phyloP scores from a whole-genome alignment of 2,888 invertebrate genomes.

The Acrocyrtus sp. region DNA sequence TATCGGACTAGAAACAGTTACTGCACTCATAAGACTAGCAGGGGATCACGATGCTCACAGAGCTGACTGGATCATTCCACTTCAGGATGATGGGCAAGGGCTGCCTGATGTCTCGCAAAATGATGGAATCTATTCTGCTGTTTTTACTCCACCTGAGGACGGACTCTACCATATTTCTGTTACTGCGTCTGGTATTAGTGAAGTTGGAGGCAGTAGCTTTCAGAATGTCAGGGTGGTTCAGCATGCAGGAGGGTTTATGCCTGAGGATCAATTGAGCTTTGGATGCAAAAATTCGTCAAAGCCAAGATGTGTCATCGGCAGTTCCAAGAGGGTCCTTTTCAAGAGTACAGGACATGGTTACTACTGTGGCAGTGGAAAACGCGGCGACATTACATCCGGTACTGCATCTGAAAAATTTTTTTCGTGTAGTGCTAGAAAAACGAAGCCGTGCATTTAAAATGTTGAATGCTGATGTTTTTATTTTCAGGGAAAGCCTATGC shows the following conservation, averaged over 20 bases:
- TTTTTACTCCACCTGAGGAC: constrained; percentile 33
- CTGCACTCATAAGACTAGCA: constrained; percentile 31
- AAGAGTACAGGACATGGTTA: constrained; percentile 29
- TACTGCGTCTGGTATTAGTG: constrained; percentile 10
- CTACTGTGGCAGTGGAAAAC: constrained; percentile 38
- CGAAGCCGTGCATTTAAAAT: too few relatives aligned
- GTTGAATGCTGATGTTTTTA: not conserved
- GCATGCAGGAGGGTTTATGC: constrained; percentile 38
- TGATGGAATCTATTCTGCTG: constrained; percentile 54
- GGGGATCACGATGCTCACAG: constrained; percentile 7
- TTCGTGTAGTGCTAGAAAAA: not conserved
- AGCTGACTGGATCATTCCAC: constrained; percentile 15
- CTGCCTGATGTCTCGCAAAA: constrained; percentile 38
- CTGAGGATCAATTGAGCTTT: constrained; percentile 34
- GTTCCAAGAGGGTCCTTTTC: constrained; percentile 34
- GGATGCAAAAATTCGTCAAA: constrained; percentile 47
- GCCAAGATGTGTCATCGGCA: constrained; percentile 35
- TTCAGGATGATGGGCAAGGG: constrained; percentile 37
- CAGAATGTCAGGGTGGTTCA: constrained; percentile 33
- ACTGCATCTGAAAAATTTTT: not conserved
- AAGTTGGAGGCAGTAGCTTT: constrained; percentile 15
- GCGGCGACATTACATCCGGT: constrained; percentile 43
- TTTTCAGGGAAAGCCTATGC: constrained; percentile 47
- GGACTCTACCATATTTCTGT: constrained; percentile 46
- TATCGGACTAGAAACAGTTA: constrained; percentile 29